Evolutionary conservation across 92 coral and sea anemone genomes (phyloP), one percentile per base, ranked within the genome.

Genomic region (Zoanthus solanderi): DNA sequence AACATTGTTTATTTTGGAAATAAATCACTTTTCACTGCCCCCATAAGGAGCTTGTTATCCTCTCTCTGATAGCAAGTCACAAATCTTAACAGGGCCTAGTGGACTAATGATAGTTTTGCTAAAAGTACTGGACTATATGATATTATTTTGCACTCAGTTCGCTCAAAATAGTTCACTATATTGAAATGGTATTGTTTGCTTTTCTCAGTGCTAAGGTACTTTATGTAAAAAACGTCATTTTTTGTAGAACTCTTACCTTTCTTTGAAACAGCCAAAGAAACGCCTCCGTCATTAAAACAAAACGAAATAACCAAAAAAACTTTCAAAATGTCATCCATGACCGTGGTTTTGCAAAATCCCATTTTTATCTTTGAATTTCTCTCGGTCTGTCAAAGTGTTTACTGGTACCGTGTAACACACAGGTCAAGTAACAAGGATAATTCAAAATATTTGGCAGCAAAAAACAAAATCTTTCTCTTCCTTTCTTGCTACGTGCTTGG

Each of bases 241-340:
- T 15, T 42, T 47, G n/a, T 2, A 28, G 4, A 30, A 37, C 12
- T 14, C 74, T 81, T 63, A 81, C 85, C 75, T 81, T 52, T 67
- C 13, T 18, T 46, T 46, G 52, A 12, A 14, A 66, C 76, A 11
- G n/a, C 75, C 74, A 66, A 81, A 65, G 63, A 15, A 53, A 66
- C 3, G 31, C 60, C 23, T 66, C 61, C 53, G 16, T 67, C 44
- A 81, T 45, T 10, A 7, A 23, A 15, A 71, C 31, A 47, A 17
- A 65, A 30, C 3, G 52, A 81, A 58, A 79, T 9, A 73, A 81
- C 4, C 85, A 65, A 23, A 29, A 44, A 28, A 48, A 67, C 63
- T 45, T 7, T 54, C 23, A 81, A 28, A 15, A 67, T 45, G 37
- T 46, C 23, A 29, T 32, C 23, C 37, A 12, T 16, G 71, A 16